phyloP scores from a whole-genome alignment of 2,113 vertebrate species.

The Phocoena phocoena region DNA sequence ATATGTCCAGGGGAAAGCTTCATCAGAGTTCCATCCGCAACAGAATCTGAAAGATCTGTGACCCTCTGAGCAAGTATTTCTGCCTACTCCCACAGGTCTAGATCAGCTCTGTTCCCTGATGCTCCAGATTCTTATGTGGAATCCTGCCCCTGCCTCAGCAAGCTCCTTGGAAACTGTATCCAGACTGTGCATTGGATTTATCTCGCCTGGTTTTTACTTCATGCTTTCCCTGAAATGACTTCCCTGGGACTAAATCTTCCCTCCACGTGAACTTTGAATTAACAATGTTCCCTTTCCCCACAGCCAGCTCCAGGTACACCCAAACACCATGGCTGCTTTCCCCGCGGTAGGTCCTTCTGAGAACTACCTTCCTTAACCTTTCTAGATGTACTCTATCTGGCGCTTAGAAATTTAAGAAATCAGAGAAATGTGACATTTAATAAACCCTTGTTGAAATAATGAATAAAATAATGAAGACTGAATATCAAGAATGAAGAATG shows the following conservation, averaged over 20 bases:
- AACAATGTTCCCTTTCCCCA: not conserved
- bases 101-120: not conserved
- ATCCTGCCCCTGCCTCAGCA: not conserved
- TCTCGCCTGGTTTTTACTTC: not conserved
- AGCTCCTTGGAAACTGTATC: not conserved
- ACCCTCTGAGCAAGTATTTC: not conserved
- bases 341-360: not conserved
- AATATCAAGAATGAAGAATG: not conserved
- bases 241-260: not conserved
- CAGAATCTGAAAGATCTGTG: not conserved
- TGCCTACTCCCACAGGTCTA: too few species aligned
- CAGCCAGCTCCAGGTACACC: not conserved
- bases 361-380: not conserved
- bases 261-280: not conserved
- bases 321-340: not conserved
- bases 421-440: not conserved
- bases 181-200: not conserved
- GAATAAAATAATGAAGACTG: not conserved
- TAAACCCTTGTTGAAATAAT: not conserved
- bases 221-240: not conserved
- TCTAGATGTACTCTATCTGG: not conserved
- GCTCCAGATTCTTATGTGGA: not conserved
- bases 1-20: not conserved
- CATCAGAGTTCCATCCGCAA: not conserved
- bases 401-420: not conserved